phyloP scores from a whole-genome alignment of 2,113 vertebrate species.

The Carassius gibelio region DNA sequence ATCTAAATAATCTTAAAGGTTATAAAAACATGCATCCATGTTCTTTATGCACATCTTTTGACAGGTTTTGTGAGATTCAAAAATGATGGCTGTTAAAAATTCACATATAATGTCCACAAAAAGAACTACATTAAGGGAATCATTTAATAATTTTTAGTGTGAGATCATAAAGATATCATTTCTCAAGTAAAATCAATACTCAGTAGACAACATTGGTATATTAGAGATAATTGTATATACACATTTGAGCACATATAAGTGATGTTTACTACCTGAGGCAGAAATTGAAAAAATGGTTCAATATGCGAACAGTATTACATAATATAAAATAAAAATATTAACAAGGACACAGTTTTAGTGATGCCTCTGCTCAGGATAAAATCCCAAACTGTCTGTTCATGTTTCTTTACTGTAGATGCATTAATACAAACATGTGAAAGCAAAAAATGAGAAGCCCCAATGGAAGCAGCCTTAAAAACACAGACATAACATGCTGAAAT shows the following conservation, averaged over 20 bases:
- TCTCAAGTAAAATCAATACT: neutral
- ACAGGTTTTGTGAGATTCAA: neutral
- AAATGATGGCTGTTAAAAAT: neutral
- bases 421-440: constrained; percentile 45
- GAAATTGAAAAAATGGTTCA: neutral
- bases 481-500: constrained; percentile 54
- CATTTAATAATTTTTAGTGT: neutral
- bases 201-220: neutral
- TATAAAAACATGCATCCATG: neutral
- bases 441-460: neutral
- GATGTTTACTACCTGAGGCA: neutral
- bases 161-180: neutral
- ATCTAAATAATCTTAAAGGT: neutral
- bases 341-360: neutral
- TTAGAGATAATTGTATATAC: neutral
- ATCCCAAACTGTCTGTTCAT: neutral
- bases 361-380: neutral
- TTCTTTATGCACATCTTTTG: neutral
- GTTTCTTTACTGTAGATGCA: constrained; percentile 3
- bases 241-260: neutral
- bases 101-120: neutral
- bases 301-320: neutral
- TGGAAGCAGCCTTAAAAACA: constrained; percentile 40
- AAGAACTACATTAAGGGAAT: neutral
- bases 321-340: neutral